Conservation (phyloP, 2,888 invertebrate genomes). For the Thymelicus lineola region DNA sequence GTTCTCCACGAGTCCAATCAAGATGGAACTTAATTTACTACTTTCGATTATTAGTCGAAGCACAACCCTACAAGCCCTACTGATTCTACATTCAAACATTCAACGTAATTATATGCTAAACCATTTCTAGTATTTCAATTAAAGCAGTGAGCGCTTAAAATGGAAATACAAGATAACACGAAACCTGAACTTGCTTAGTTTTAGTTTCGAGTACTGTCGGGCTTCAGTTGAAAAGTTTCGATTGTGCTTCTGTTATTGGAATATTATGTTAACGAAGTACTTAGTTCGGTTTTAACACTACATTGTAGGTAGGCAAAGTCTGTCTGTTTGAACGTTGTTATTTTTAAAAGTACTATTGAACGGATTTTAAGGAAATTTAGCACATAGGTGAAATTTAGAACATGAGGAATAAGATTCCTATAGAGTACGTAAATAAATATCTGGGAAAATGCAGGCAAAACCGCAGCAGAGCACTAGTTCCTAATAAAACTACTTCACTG, state of each 20-base stretch:
- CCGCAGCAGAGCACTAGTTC: too few relatives aligned
- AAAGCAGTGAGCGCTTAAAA: slow-evolving; percentile 7
- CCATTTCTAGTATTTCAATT: slow-evolving; percentile 21
- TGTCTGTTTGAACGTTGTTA: too few relatives aligned
- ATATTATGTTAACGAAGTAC: too few relatives aligned
- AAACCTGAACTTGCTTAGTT: background rate
- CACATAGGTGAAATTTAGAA: too few relatives aligned
- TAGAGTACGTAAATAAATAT: too few relatives aligned
- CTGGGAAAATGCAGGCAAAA: too few relatives aligned
- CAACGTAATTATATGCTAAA: slow-evolving; percentile 8
- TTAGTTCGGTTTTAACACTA: background rate
- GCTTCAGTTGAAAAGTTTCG: background rate
- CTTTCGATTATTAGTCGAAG: background rate
- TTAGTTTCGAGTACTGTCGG: background rate
- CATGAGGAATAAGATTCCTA: too few relatives aligned
- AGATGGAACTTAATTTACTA: background rate
- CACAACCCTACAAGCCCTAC: background rate
- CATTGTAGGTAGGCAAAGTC: too few relatives aligned
- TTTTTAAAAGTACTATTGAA: too few relatives aligned
- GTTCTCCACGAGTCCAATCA: too few relatives aligned
- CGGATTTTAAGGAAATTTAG: too few relatives aligned
- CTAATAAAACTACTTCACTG: too few relatives aligned
- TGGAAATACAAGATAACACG: slow-evolving; percentile 13
- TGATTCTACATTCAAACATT: slow-evolving; percentile 11
- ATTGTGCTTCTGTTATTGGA: background rate